Conservation (phyloP, 2,113 vertebrate genomes). For the Crypturellus undulatus region DNA sequence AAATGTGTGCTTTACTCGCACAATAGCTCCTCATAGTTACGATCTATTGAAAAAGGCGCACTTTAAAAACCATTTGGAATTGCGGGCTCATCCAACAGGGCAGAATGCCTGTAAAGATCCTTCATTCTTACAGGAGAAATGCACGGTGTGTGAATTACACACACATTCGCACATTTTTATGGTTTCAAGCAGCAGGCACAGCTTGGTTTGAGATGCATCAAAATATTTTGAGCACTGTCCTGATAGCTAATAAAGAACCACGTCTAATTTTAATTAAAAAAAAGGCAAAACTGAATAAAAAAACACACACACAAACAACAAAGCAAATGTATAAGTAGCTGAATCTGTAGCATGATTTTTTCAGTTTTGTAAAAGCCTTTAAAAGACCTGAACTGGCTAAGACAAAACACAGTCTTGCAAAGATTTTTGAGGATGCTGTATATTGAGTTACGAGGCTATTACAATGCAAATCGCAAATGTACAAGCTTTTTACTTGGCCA, state of each 20-base stretch:
- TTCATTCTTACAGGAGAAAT: slow-evolving; percentile 37
- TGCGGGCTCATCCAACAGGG: slow-evolving; percentile 53
- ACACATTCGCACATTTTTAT: not conserved
- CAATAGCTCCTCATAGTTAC: slow-evolving; percentile 64
- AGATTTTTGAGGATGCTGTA: slow-evolving; percentile 61
- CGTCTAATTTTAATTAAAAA: not conserved
- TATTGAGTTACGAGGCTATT: slow-evolving; percentile 65
- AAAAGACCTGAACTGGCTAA: not conserved
- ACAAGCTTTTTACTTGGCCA: slow-evolving; percentile 81
- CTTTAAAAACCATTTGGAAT: slow-evolving; percentile 70
- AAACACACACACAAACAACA: not conserved
- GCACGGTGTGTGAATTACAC: slow-evolving; percentile 1
- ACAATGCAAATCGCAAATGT: slow-evolving; percentile 75
- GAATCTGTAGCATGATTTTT: slow-evolving; percentile 4
- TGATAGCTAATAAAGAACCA: slow-evolving; percentile 38
- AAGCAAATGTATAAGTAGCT: slow-evolving; percentile 9
- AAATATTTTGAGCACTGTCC: slow-evolving; percentile 59
- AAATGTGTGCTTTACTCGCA: slow-evolving; percentile 63
- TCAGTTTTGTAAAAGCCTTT: slow-evolving; percentile 34
- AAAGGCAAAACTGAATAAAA: not conserved
- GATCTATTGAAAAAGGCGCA: slow-evolving; percentile 61
- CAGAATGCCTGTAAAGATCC: slow-evolving; percentile 57
- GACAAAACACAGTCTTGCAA: slow-evolving; percentile 57
- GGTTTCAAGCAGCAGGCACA: slow-evolving; percentile 27
- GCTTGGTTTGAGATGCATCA: slow-evolving; percentile 56